Evolutionary conservation across 2,797 vertebrate species (phyloP).

Genomic region (Gymnopithys bicolor): DNA sequence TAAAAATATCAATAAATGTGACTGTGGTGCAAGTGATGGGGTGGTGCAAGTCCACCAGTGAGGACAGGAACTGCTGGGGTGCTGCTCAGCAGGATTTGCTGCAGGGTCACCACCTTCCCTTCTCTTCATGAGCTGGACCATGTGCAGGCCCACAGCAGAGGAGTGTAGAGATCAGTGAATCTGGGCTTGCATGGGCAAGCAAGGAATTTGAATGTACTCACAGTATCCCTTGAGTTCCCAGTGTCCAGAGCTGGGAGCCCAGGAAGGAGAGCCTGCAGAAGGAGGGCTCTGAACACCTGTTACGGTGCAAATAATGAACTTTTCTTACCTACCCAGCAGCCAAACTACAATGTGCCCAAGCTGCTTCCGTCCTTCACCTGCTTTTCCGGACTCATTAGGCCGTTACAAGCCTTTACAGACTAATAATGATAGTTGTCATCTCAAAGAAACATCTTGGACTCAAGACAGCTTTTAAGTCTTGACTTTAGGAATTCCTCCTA

Average conservation of each 20-base stretch:
- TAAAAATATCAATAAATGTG: neutral
- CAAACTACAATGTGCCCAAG: rapidly evolving
- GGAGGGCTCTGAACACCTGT: rapidly evolving
- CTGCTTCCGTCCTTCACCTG: neutral
- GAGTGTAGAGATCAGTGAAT: rapidly evolving
- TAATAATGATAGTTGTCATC: neutral
- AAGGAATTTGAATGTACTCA: rapidly evolving
- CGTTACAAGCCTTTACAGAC: neutral
- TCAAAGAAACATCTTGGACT: constrained; percentile 20
- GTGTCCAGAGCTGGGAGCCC: neutral
- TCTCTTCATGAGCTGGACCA: rapidly evolving
- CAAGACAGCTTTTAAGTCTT: constrained; percentile 18
- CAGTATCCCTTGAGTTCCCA: rapidly evolving
- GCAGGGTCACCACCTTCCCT: neutral
- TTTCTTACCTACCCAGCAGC: neutral
- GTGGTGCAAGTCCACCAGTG: neutral
- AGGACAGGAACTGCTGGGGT: neutral
- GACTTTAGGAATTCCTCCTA: constrained; percentile 45
- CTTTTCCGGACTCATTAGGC: neutral
- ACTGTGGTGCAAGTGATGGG: rapidly evolving
- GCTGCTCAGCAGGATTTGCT: neutral
- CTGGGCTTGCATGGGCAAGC: neutral
- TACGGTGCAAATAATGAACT: neutral
- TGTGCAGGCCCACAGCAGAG: rapidly evolving
- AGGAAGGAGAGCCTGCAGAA: neutral